These are phyloP conservation scores for Brienomyrus longianalis DNA, from an alignment of 2,113 vertebrate genomes.

Conservation along the genomic window DNA sequence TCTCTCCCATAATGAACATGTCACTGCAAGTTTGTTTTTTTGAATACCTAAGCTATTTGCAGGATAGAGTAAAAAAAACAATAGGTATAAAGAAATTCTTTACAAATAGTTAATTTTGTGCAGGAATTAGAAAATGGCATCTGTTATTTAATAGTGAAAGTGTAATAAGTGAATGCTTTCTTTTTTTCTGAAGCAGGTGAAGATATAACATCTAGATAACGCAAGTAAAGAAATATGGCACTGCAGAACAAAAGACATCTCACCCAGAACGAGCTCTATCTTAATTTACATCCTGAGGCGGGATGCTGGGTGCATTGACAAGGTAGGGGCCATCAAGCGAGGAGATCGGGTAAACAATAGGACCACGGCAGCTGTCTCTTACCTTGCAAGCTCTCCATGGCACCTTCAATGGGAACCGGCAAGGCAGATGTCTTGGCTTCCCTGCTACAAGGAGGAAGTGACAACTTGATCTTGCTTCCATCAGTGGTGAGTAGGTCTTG, in stretches of 20 bases:
- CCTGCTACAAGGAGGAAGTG: conserved; percentile 34
- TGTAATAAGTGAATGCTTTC: neutral
- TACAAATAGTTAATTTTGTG: neutral
- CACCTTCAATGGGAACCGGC: conserved; percentile 48
- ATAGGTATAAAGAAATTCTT: neutral
- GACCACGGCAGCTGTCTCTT: conserved; percentile 54
- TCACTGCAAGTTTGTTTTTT: neutral
- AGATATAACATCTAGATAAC: conserved; percentile 20
- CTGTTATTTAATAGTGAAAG: neutral
- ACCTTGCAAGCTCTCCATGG: conserved; percentile 23
- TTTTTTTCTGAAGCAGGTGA: neutral
- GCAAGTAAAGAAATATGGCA: conserved; percentile 33
- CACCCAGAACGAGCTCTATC: conserved; percentile 38
- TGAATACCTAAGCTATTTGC: neutral
- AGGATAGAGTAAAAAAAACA: neutral
- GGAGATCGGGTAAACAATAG: conserved; percentile 50
- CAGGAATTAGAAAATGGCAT: neutral
- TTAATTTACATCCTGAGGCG: conserved; percentile 60
- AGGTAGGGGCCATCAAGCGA: conserved; percentile 48
- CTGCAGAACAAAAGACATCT: conserved; percentile 32
- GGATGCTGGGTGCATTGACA: conserved; percentile 44
- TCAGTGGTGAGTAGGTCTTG: neutral
- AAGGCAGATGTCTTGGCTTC: conserved; percentile 59
- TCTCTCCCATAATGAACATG: neutral
- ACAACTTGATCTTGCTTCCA: neutral